Evolutionary conservation across 2,888 invertebrate species (phyloP), one percentile per base, ranked within the genome.

Genomic region (Eristalinus aeneus): DNA sequence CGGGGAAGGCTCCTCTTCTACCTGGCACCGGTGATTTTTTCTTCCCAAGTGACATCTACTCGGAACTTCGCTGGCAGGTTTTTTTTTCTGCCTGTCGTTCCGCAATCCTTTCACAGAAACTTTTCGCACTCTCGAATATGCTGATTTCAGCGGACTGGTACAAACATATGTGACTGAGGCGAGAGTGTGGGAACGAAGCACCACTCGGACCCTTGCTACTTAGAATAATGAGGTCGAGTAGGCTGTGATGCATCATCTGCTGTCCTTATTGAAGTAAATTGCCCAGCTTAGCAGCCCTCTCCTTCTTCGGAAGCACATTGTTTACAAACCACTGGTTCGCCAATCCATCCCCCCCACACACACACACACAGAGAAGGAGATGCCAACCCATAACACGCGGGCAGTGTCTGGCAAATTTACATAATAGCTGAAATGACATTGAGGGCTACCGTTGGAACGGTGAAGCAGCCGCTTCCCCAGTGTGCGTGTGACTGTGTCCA

Each of bases 341-440:
- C 68, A 68, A 73, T 69, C 56, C 65, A 2, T 39, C 20, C 23
- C 58, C 53, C 65, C 22, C 31, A 22, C 61, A 27, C 72, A 61
- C n/a, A n/a, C n/a, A n/a, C n/a, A n/a, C n/a, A n/a, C n/a, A n/a
- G n/a, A n/a, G n/a, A n/a, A n/a, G n/a, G n/a, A n/a, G 9, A 39
- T 9, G 34, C 72, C 63, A 67, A 12, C 39, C 65, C 22, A 27
- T 5, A 60, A 39, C 22, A 64, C 63, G 75, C 75, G 75, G 71
- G 65, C 82, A 77, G 77, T 82, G 86, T 82, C 86, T 86, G 69
- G 77, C 74, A 71, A 82, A 86, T 86, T 86, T 82, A 82, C 86
- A 86, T 86, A 86, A 86, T 86, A 78, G 74, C 77, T 82, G 32
- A 77, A 82, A 67, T 71, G 77, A 82, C 82, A 78, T 82, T 78